Conservation (phyloP, 2,113 vertebrate genomes). For the Myotis lucifugus region DNA sequence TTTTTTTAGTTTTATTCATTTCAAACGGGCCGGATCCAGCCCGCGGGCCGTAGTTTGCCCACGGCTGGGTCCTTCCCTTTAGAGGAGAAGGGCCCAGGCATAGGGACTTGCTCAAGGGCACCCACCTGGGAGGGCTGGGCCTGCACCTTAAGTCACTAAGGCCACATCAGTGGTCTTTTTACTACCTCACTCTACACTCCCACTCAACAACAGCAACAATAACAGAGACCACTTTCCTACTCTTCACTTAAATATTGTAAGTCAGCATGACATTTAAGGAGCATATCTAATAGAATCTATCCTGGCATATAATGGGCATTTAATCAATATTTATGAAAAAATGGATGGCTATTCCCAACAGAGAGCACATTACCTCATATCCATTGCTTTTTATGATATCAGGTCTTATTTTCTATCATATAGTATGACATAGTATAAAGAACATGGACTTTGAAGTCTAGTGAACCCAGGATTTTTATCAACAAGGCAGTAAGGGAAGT, state of each 20-base stretch:
- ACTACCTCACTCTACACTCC: rapidly evolving
- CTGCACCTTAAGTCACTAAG: neutral
- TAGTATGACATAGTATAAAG: neutral
- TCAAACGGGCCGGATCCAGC: too few relatives aligned
- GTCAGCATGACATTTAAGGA: neutral
- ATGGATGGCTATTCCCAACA: neutral
- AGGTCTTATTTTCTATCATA: slow-evolving; percentile 4
- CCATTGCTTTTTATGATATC: neutral
- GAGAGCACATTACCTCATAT: neutral
- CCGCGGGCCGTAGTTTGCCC: too few relatives aligned
- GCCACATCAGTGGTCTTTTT: neutral
- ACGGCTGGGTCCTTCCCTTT: neutral
- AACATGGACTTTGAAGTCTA: neutral
- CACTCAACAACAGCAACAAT: neutral
- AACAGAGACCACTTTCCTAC: rapidly evolving
- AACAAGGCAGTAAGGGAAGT: neutral
- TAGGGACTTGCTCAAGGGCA: neutral
- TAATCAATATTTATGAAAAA: slow-evolving; percentile 33
- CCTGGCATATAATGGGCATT: neutral
- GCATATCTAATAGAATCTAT: neutral
- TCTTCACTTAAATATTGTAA: slow-evolving; percentile 3
- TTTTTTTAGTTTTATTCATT: too few relatives aligned
- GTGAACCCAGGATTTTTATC: neutral
- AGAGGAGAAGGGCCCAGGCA: neutral
- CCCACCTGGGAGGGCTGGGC: neutral